Base-by-base conservation (phyloP, 2,888 invertebrate species). In the Folsomia candida region DNA sequence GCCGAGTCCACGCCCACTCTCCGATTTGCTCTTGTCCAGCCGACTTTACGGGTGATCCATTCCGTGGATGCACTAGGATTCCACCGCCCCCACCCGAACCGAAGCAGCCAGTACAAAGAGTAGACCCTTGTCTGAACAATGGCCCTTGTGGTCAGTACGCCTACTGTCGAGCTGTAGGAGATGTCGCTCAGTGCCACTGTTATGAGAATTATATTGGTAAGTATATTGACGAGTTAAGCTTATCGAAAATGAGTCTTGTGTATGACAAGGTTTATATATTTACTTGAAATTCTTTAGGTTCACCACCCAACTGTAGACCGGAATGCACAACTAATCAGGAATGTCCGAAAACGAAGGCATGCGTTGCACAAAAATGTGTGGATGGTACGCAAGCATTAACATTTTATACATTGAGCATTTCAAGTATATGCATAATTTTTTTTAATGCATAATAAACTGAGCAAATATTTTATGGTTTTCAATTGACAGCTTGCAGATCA, bases 291-390 rank as follows among this genome's bases (percentile, higher is more conserved):
- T n/a, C n/a, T n/a, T n/a, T n/a, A n/a, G n/a, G 62, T 28, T 77
- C 80, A 72, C 80, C 81, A 18, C 77, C 74, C 37, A 85, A 86
- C 72, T 93, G 93, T 81, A 87, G 89, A 76, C 91, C 91, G 0
- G 92, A 93, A 84, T 93, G 93, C 82, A 85, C 90, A 62, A 62
- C 18, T 28, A 27, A 62, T n/a, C 20, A n/a, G 24, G 57, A 57
- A 20, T 57, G 57, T n/a, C 20, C 4, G 9, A 57, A 84, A 86
- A 80, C 29, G 18, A 63, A 37, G 25, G 67, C 62, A 2, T 78
- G 78, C 61, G 61, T 78, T 6, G 22, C 68, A 57, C 65, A 67
- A 22, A 29, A 68, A 11, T 78, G 78, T 65, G 14, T 37, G 6
- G 91, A 90, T 83, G 93, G 37, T 37, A 37, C 37, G 37, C 37